phyloP scores from a whole-genome alignment of 2,888 invertebrate species.

The Cheilosia impressa region DNA sequence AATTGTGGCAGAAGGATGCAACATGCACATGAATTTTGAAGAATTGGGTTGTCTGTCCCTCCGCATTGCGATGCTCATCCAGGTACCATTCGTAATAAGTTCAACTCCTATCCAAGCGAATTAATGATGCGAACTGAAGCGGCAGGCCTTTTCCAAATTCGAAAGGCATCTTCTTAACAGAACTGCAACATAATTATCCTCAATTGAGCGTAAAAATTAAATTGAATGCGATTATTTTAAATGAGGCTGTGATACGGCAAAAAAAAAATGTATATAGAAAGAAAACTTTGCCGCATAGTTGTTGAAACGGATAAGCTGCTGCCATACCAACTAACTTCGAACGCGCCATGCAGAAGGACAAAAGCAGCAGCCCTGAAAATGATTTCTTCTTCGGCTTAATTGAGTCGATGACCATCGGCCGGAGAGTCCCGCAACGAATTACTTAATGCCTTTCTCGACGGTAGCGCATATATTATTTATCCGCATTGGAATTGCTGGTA shows the following conservation, averaged over 20 bases:
- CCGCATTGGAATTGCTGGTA: conserved; percentile 61
- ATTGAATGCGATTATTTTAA: conserved; percentile 74
- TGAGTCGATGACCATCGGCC: conserved; percentile 67
- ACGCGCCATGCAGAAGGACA: conserved; percentile 38
- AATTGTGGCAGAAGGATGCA: too few species aligned
- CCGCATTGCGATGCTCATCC: not conserved
- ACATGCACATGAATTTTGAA: not conserved
- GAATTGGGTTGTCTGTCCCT: not conserved
- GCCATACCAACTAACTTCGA: conserved; percentile 49
- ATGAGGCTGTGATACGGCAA: conserved; percentile 49
- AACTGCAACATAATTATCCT: conserved; percentile 73
- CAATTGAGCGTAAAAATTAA: conserved; percentile 74
- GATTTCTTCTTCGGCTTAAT: conserved; percentile 56
- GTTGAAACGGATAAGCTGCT: conserved; percentile 25
- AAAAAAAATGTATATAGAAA: not conserved
- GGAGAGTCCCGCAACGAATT: conserved; percentile 54
- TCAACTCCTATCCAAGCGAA: not conserved
- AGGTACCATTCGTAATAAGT: not conserved
- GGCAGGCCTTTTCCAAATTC: not conserved
- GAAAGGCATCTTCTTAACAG: not conserved
- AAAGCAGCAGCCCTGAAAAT: conserved; percentile 54
- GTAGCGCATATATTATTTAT: conserved; percentile 63
- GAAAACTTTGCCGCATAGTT: conserved; percentile 50
- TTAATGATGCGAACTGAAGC: conserved; percentile 46
- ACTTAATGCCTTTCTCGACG: conserved; percentile 49